phyloP scores from a whole-genome alignment of 2,113 vertebrate species.

The Natator depressus region DNA sequence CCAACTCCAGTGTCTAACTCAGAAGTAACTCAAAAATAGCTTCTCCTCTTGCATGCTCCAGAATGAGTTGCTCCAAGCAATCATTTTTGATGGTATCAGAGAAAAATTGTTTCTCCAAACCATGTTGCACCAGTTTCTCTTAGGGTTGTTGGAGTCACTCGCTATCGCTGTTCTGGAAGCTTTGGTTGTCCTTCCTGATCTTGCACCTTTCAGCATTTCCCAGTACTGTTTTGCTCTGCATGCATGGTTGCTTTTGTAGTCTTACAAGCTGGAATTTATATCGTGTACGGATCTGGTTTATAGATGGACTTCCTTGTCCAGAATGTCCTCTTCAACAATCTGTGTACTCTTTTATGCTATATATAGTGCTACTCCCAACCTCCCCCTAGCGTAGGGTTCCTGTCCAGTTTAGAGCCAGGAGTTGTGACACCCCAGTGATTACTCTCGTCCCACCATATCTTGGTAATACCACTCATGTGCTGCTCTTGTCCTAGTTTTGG shows the following conservation, averaged over 20 bases:
- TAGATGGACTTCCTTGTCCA: neutral
- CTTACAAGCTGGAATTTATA: neutral
- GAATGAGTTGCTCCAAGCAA: neutral
- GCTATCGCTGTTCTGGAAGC: neutral
- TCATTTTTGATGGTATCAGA: neutral
- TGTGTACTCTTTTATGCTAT: neutral
- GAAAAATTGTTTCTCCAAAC: neutral
- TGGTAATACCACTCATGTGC: neutral
- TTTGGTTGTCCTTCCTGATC: neutral
- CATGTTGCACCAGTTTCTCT: neutral
- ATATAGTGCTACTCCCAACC: neutral
- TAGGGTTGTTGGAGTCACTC: neutral
- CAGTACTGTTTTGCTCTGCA: neutral
- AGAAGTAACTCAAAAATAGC: neutral
- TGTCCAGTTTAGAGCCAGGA: neutral
- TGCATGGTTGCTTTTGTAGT: neutral
- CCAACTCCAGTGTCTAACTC: neutral
- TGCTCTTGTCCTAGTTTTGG: neutral
- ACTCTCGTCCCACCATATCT: rapidly evolving
- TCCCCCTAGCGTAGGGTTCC: rapidly evolving
- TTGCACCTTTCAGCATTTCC: neutral
- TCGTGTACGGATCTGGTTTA: neutral
- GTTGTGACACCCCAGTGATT: neutral
- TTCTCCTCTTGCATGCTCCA: neutral
- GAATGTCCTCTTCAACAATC: neutral